Conservation (phyloP, 1,140 invertebrate genomes). For the Galleria mellonella region DNA sequence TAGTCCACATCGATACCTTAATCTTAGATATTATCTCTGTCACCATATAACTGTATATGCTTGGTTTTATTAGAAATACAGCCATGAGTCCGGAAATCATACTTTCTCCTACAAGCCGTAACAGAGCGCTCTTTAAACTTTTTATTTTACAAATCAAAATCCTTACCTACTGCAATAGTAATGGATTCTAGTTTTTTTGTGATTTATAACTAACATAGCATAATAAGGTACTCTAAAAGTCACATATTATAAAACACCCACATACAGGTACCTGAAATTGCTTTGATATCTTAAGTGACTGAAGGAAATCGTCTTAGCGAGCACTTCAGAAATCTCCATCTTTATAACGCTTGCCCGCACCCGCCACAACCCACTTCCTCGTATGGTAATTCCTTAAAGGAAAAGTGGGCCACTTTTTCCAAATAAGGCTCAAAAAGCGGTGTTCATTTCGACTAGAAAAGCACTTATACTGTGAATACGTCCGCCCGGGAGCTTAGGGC, state of each 20-base stretch:
- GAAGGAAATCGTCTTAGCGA: constrained; percentile 15
- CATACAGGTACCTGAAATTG: constrained; percentile 8
- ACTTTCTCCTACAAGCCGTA: too few species aligned
- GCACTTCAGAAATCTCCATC: constrained; percentile 18
- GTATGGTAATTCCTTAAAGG: constrained; percentile 30
- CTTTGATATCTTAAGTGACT: constrained; percentile 17
- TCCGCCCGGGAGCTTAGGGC: constrained; percentile 37
- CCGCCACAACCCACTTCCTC: constrained; percentile 13
- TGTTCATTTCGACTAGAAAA: constrained; percentile 49
- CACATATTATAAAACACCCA: not conserved
- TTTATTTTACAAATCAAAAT: too few species aligned
- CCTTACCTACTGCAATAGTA: too few species aligned
- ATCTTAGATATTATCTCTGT: too few species aligned
- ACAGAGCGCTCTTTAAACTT: too few species aligned
- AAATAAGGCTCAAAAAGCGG: constrained; percentile 45
- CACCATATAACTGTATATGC: too few species aligned
- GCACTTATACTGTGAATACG: constrained; percentile 51
- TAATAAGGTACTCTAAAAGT: too few species aligned
- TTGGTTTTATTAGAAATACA: too few species aligned
- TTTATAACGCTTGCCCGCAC: constrained; percentile 19
- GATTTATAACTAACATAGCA: too few species aligned
- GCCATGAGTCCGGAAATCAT: too few species aligned
- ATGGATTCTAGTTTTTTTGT: too few species aligned
- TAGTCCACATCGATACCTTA: too few species aligned
- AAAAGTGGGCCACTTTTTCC: constrained; percentile 28